A percentile compares a stretch with the other conserved stretches of the same genome.
These are phyloP conservation scores for Macrocentrus cingulum DNA, from an alignment of 1,140 invertebrate species.

Conservation along the genomic window DNA sequence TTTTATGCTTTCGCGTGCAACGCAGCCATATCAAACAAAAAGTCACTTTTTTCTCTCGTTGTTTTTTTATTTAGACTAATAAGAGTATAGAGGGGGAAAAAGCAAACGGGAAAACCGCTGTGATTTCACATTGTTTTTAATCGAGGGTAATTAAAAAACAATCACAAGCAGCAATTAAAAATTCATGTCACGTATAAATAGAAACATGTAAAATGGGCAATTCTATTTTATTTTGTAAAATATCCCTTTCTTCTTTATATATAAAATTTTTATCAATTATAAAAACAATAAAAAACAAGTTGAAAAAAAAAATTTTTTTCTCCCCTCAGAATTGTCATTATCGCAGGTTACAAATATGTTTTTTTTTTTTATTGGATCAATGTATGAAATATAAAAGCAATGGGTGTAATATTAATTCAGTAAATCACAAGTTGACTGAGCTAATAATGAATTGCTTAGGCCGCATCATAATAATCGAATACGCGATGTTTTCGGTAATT, in stretches of 20 bases:
- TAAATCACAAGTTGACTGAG: background rate
- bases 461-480: background rate
- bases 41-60: background rate
- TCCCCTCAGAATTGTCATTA: too few species aligned
- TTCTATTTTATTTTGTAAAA: constrained; percentile 17
- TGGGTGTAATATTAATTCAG: background rate
- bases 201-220: constrained; percentile 15
- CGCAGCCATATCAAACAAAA: constrained; percentile 20
- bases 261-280: too few species aligned
- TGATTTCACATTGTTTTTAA: constrained; percentile 40
- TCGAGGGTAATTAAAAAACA: constrained; percentile 51
- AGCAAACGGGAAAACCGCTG: background rate
- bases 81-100: constrained; percentile 17
- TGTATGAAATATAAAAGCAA: too few species aligned
- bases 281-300: background rate
- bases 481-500: constrained; percentile 20
- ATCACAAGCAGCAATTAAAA: constrained; percentile 44
- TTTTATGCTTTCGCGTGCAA: constrained; percentile 24
- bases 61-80: background rate
- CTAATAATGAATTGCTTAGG: background rate
- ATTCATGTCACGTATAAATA: constrained; percentile 36
- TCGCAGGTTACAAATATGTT: too few species aligned
- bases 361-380: too few species aligned
- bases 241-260: background rate
- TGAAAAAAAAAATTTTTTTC: background rate